A percentile compares a stretch with the other conserved stretches of the same genome.
Conservation (phyloP, 2,888 invertebrate species). For the Coecobrya sp. region DNA sequence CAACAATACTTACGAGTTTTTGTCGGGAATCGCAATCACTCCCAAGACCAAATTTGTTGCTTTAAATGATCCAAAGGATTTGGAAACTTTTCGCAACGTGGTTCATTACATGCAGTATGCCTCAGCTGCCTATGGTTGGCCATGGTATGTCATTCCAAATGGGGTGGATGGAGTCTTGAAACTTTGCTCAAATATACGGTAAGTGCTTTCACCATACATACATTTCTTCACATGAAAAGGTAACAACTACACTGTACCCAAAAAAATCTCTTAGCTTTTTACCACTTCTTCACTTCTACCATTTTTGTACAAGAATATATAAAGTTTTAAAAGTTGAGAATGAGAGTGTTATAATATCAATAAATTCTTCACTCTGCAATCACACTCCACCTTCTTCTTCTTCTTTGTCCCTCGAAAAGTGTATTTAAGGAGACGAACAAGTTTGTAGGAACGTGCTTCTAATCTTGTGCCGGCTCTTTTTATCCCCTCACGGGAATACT, state of each 20-base stretch:
- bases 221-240: constrained; percentile 19
- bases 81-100: constrained; percentile 91
- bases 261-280: not conserved
- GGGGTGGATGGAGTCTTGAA: constrained; percentile 92
- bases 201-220: constrained; percentile 83
- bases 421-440: not conserved
- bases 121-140: constrained; percentile 96
- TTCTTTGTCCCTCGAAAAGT: not conserved
- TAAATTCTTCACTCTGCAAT: constrained; percentile 38
- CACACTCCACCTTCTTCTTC: constrained; percentile 25
- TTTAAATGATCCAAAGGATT: constrained; percentile 92
- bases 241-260: constrained; percentile 11
- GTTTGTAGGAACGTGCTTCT: not conserved
- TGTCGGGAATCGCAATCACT: constrained; percentile 95
- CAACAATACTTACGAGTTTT: constrained; percentile 94
- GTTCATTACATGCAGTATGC: constrained; percentile 96
- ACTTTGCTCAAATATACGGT: constrained; percentile 91
- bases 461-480: constrained; percentile 27
- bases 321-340: constrained; percentile 48
- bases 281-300: constrained; percentile 28
- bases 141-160: constrained; percentile 93
- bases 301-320: not conserved
- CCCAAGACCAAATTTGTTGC: constrained; percentile 94
- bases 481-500: constrained; percentile 46
- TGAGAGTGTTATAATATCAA: constrained; percentile 48